Conservation (phyloP, 2,113 vertebrate genomes). For the Cinclus mexicanus region DNA sequence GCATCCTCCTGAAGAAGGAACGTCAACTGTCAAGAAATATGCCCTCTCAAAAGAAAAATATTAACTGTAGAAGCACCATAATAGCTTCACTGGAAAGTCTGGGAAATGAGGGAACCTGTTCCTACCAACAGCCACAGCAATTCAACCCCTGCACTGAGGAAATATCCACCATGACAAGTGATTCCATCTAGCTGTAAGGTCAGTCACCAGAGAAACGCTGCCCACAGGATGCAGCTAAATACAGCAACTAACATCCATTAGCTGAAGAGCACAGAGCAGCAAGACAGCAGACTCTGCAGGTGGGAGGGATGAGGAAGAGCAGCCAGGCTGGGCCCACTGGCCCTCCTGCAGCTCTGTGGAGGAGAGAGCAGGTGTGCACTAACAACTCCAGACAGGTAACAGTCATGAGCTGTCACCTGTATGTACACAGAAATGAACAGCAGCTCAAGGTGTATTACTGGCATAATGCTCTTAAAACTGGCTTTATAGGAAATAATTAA, state of each 20-base stretch:
- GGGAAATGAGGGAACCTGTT: not conserved
- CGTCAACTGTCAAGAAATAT: conserved; percentile 23
- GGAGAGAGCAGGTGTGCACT: not conserved
- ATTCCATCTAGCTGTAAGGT: not conserved
- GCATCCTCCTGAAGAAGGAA: conserved; percentile 16
- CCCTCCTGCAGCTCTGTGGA: not conserved
- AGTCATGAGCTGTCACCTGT: not conserved
- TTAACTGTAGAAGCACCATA: not conserved
- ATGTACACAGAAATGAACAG: not conserved
- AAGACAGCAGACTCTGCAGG: not conserved
- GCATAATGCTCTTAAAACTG: not conserved
- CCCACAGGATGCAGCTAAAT: not conserved
- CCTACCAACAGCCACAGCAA: not conserved
- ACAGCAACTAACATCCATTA: not conserved
- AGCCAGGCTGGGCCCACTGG: not conserved
- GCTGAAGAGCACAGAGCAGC: not conserved
- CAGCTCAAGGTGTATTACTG: not conserved
- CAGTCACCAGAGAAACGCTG: not conserved
- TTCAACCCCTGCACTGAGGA: not conserved
- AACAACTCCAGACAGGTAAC: not conserved
- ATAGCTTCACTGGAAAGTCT: conserved; percentile 1
- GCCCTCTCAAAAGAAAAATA: not conserved
- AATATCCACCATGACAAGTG: not conserved
- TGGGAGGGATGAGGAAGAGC: not conserved
- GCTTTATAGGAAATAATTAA: too few species aligned